Evolutionary conservation across 2,888 invertebrate genomes (phyloP).

Genomic region (Scaptomyza reducta): DNA sequence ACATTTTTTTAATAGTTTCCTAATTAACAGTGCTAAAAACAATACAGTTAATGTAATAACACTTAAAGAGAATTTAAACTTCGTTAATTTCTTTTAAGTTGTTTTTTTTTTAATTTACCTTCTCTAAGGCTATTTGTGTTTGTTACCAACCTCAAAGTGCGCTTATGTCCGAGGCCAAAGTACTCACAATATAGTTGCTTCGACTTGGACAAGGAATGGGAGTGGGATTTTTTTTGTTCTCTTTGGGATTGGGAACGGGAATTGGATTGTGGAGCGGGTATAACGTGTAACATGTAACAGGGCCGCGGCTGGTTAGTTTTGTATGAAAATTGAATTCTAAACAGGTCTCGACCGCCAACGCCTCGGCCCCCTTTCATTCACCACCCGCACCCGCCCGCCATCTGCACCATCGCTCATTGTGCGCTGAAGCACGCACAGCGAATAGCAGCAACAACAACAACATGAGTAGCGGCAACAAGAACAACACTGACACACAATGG

Average conservation of each 20-base stretch:
- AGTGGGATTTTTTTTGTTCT: slow-evolving; percentile 15
- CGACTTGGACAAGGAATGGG: slow-evolving; percentile 38
- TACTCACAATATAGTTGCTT: slow-evolving; percentile 54
- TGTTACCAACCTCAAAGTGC: slow-evolving; percentile 59
- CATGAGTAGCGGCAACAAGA: slow-evolving; percentile 25
- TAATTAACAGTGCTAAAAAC: no score
- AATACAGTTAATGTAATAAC: neutral
- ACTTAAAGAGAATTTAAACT: slow-evolving; percentile 16
- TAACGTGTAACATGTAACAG: slow-evolving; percentile 45
- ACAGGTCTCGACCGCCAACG: slow-evolving; percentile 76
- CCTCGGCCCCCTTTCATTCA: slow-evolving; percentile 27
- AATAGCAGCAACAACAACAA: slow-evolving; percentile 51
- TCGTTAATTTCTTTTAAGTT: neutral
- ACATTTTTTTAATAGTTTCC: neutral
- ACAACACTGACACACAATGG: slow-evolving; percentile 55
- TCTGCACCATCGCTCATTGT: slow-evolving; percentile 58
- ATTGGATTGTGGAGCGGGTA: slow-evolving; percentile 30
- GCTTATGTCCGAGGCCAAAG: slow-evolving; percentile 58
- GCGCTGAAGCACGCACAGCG: slow-evolving; percentile 77
- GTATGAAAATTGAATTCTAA: slow-evolving; percentile 80
- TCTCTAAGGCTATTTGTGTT: slow-evolving; percentile 54
- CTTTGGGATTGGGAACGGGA: slow-evolving; percentile 20
- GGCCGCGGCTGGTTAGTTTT: slow-evolving; percentile 62
- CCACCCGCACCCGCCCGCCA: slow-evolving; percentile 10
- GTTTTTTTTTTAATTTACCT: slow-evolving; percentile 10